Base-by-base conservation (phyloP, 2,113 vertebrate genomes). In the Physeter macrocephalus region DNA sequence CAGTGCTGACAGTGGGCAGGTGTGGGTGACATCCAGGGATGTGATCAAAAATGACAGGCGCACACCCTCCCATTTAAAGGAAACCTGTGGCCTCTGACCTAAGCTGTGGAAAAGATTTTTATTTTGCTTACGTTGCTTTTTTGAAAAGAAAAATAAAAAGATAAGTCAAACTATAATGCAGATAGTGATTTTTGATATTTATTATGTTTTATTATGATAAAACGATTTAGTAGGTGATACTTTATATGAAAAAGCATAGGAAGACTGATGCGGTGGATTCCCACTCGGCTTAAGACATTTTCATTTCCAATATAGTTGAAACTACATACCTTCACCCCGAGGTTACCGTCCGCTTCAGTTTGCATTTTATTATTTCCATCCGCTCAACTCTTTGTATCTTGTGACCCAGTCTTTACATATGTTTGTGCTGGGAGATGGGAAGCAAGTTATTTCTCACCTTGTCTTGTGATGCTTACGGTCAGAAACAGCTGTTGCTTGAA, bases 391-490 rank as follows among this genome's bases (percentile, higher is more conserved):
- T 87, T 57, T 69, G 2, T 57, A 25, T 86, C 86, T 83, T 90
- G 78, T 90, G 72, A 94, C 62, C 46, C 15, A 72, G 29, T 89
- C 80, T 41, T 57, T 15, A 52, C 46, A 46, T 39, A 15, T 46
- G 89, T 78, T 86, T 77, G 39, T 90, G 6, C 49, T 34, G 25
- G 57, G 41, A 6, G 23, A 64, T 43, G 11, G 52, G 57, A 84
- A 57, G 69, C 27, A 54, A 57, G 90, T 61, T 67, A 10, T 43
- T 72, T 96, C 25, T 90, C n/a, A 52, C 36, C 92, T 97, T 97
- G 71, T 43, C 72, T 85, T 85, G 41, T 81, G 87, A 75, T 62
- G 1, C 34, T 78, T 88, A 31, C 59, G 64, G 57, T 74, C 54
- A 75, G 57, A 57, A 81, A 80, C 5, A 83, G 75, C 69, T 82